Percentiles rank a stretch among this genome's conserved stretches.
These are phyloP conservation scores for Etia nguti DNA, from an alignment of 2,113 vertebrate species.

Conservation along the genomic window DNA sequence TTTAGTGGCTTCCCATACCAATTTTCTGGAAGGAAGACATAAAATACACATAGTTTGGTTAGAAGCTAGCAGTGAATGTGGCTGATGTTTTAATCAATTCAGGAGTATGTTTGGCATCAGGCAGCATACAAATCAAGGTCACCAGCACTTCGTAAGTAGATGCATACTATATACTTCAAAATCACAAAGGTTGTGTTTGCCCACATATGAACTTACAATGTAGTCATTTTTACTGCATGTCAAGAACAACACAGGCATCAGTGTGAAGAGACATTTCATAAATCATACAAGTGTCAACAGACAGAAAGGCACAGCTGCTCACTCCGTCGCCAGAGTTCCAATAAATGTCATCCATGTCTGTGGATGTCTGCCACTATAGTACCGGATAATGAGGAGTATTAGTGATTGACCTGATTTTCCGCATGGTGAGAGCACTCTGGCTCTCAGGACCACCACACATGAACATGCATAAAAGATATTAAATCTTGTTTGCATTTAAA, in stretches of 20 bases:
- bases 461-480: conserved; percentile 33
- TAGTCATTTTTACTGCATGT: neutral
- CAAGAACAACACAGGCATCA: neutral
- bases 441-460: neutral
- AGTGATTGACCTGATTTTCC: conserved; percentile 50
- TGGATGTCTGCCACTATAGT: conserved; percentile 22
- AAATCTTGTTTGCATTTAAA: conserved; percentile 39
- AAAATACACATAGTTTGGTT: neutral
- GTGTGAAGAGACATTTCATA: neutral
- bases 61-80: neutral
- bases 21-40: neutral
- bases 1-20: neutral
- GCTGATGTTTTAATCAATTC: neutral
- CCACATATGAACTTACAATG: neutral
- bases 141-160: neutral
- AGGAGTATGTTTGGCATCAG: neutral
- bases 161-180: neutral
- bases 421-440: conserved; percentile 14
- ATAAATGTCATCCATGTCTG: conserved; percentile 20
- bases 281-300: conserved; percentile 2
- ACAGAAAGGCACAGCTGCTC: conserved; percentile 6
- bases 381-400: conserved; percentile 27
- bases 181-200: neutral
- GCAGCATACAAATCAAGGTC: neutral
- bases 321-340: neutral